phyloP scores from a whole-genome alignment of 1,140 invertebrate genomes.

The Brachystomella parvula region DNA sequence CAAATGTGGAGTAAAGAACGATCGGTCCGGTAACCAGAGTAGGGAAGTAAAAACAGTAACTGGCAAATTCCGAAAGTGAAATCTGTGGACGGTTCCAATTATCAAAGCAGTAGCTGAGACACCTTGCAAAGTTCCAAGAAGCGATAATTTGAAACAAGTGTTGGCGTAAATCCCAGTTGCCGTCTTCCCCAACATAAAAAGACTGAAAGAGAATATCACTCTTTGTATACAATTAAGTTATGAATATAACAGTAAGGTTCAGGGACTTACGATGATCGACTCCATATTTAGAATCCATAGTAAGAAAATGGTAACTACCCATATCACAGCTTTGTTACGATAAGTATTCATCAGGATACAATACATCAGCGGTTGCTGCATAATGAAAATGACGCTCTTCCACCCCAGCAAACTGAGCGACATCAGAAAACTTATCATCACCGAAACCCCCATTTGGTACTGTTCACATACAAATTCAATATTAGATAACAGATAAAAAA shows the following conservation, averaged over 20 bases:
- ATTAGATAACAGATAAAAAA: background rate
- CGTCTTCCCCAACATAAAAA: background rate
- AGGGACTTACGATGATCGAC: slow-evolving; percentile 39
- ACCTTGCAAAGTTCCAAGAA: slow-evolving; percentile 51
- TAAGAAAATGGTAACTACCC: slow-evolving; percentile 42
- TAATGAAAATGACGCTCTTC: slow-evolving; percentile 40
- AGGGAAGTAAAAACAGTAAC: slow-evolving; percentile 74
- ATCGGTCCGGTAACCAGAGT: slow-evolving; percentile 68
- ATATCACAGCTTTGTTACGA: slow-evolving; percentile 41
- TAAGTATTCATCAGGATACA: slow-evolving; percentile 41
- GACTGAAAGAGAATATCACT: background rate
- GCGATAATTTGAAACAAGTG: slow-evolving; percentile 45
- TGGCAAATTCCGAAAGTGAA: slow-evolving; percentile 47
- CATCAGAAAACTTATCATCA: slow-evolving; percentile 40
- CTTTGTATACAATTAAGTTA: background rate
- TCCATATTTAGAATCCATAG: slow-evolving; percentile 42
- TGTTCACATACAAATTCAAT: background rate
- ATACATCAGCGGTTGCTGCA: slow-evolving; percentile 43
- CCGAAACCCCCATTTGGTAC: slow-evolving; percentile 23
- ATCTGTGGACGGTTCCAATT: slow-evolving; percentile 40
- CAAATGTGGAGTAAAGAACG: slow-evolving; percentile 62
- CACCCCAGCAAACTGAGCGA: slow-evolving; percentile 41
- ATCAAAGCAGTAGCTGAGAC: slow-evolving; percentile 51
- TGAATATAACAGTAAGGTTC: background rate
- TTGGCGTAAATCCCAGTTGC: slow-evolving; percentile 24